A percentile compares a stretch with the other conserved stretches of the same genome.
These are phyloP conservation scores for Irena cyanogastra DNA, from an alignment of 2,113 vertebrate species.

Conservation along the genomic window DNA sequence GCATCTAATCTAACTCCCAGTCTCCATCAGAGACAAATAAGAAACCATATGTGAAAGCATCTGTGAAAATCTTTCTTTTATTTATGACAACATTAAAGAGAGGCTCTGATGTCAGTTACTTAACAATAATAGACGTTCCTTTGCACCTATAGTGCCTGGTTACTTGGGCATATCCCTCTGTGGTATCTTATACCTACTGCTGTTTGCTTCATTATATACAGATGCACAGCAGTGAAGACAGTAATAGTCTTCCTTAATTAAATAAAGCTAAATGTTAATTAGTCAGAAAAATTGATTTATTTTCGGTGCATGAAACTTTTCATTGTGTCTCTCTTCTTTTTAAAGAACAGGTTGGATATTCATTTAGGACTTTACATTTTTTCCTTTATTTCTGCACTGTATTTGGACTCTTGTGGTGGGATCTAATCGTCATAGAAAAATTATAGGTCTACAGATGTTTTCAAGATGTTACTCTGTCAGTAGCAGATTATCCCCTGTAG, in stretches of 20 bases:
- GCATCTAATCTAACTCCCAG: conserved; percentile 73
- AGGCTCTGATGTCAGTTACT: conserved; percentile 79
- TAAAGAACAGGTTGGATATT: conserved; percentile 77
- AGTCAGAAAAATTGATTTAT: conserved; percentile 83
- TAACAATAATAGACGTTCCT: conserved; percentile 81
- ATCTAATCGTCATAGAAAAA: conserved; percentile 93
- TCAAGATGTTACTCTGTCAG: conserved; percentile 99
- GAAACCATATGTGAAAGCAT: conserved; percentile 81
- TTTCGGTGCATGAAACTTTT: conserved; percentile 70
- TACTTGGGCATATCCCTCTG: conserved; percentile 79
- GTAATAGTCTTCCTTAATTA: conserved; percentile 86
- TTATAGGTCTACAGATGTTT: conserved; percentile 99
- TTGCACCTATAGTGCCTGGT: conserved; percentile 76
- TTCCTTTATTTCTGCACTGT: conserved; percentile 72
- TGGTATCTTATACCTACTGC: conserved; percentile 81
- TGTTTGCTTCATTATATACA: conserved; percentile 83
- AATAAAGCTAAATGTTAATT: conserved; percentile 87
- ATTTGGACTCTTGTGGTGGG: conserved; percentile 81
- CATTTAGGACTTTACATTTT: conserved; percentile 70
- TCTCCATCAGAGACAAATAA: conserved; percentile 78
- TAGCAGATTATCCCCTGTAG: conserved; percentile 99
- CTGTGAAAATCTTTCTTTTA: conserved; percentile 80
- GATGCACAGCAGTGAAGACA: conserved; percentile 82
- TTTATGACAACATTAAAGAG: conserved; percentile 81
- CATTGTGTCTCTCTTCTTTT: conserved; percentile 57